phyloP scores from a whole-genome alignment of 2,888 invertebrate species.

The Drosophila algonquin region DNA sequence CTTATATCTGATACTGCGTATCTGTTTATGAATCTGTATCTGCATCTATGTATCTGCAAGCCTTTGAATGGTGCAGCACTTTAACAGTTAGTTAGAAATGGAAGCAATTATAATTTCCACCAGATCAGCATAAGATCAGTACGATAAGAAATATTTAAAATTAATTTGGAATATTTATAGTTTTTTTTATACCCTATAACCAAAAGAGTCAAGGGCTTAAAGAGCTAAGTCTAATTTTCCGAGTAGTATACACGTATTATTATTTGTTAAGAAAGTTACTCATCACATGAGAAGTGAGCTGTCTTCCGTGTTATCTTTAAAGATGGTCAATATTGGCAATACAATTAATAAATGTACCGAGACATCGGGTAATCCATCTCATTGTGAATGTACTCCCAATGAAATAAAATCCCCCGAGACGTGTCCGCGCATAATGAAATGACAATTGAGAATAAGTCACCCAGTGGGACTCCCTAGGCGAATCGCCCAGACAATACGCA shows the following conservation, averaged over 20 bases:
- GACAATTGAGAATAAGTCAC: slow-evolving; percentile 32
- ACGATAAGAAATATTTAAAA: not conserved
- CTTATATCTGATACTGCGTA: no score
- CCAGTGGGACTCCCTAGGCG: slow-evolving; percentile 43
- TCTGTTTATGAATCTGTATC: slow-evolving; percentile 37
- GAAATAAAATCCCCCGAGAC: no score
- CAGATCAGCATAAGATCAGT: slow-evolving; percentile 20
- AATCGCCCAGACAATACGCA: slow-evolving; percentile 1
- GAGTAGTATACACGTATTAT: no score
- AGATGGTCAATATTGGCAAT: not conserved
- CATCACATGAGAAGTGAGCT: not conserved
- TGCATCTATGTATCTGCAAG: slow-evolving; percentile 12
- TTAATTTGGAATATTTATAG: not conserved
- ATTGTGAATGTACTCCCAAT: no score
- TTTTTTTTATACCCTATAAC: not conserved
- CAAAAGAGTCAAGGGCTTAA: not conserved
- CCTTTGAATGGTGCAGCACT: slow-evolving; percentile 16
- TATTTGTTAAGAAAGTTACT: no score
- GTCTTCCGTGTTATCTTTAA: not conserved
- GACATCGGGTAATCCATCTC: not conserved
- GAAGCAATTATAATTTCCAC: slow-evolving; percentile 12
- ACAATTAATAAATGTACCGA: not conserved
- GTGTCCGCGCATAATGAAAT: no score
- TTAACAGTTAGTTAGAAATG: slow-evolving; percentile 40
- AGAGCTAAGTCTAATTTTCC: no score